Evolutionary conservation across 2,888 invertebrate genomes (phyloP), one percentile per base, ranked within the genome.

Genomic region (Meteorus cinctellus): DNA sequence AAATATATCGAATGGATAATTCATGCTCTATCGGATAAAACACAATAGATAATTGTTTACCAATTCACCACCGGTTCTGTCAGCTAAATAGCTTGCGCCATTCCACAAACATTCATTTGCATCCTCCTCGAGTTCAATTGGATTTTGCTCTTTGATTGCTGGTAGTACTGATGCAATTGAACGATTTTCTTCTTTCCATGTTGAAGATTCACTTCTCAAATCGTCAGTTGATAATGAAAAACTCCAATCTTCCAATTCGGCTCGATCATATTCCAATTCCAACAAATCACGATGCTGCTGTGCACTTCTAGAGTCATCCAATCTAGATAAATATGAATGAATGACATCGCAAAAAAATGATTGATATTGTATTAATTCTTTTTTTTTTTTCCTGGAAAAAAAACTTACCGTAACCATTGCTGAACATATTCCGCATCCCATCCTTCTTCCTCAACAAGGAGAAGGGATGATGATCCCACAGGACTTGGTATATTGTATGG

Each of bases 201-300:
- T 63, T 31, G 59, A 67, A 63, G 78, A 81, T 60, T 88, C 87
- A 66, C 83, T 85, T 81, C 93, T 93, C 76, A 94, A 90, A 88
- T 94, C 94, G 86, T 94, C 94, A 81, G 92, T 93, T 0, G 94
- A 94, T 78, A 95, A 89, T 65, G 94, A 94, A 85, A 94, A 91
- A 86, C 94, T 95, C 95, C 95, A 95, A 87, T 95, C 95, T 89
- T 95, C 95, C 79, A 95, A 89, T 88, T 95, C 95, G 3, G 94
- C 93, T 81, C 93, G 92, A 85, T 95, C 95, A 84, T 95, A 95
- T 87, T 95, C 94, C 83, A 94, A 90, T 86, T 94, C 94, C 34
- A 93, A 91, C 81, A 94, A 88, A 85, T 94, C 94, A 77, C 94
- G 91, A 86, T 94, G 94, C 81, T 94, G 92, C 83, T 94, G 94